Percentiles rank a stretch among this genome's conserved stretches.
These are phyloP conservation scores for Enteromius thamalakanensis DNA, from an alignment of 2,797 vertebrate species.

Conservation along the genomic window DNA sequence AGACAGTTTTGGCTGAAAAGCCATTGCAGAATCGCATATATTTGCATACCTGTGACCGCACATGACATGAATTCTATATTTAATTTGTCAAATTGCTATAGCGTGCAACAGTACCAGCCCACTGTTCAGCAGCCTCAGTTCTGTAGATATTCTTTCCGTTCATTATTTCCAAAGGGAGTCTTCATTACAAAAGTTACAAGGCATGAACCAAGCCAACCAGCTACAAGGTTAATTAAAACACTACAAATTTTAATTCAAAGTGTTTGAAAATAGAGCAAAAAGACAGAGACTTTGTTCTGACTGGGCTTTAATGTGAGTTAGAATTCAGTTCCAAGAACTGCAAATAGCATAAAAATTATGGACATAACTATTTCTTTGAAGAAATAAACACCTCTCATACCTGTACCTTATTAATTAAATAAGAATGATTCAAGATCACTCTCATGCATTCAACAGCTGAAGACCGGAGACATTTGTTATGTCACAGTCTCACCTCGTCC, in stretches of 20 bases:
- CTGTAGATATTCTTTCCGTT: background rate
- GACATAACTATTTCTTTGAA: background rate
- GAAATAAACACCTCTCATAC: background rate
- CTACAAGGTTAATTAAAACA: background rate
- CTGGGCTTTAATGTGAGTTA: background rate
- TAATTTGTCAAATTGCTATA: background rate
- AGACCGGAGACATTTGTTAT: background rate
- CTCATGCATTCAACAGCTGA: conserved; percentile 10
- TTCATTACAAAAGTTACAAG: background rate
- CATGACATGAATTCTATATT: background rate
- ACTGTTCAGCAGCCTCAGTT: background rate
- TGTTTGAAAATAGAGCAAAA: background rate
- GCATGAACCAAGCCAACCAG: background rate
- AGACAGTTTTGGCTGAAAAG: conserved; percentile 8
- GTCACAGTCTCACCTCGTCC: background rate
- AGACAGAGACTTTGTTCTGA: background rate
- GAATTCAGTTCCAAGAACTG: background rate
- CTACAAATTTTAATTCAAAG: background rate
- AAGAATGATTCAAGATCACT: conserved; percentile 1
- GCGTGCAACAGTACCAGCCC: background rate
- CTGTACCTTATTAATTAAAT: background rate
- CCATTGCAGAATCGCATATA: background rate
- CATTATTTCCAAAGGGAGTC: background rate
- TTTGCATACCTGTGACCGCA: background rate
- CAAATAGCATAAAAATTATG: background rate